Evolutionary conservation across 2,797 vertebrate genomes (phyloP), one percentile per base, ranked within the genome.

Genomic region (Chrosomus eos): DNA sequence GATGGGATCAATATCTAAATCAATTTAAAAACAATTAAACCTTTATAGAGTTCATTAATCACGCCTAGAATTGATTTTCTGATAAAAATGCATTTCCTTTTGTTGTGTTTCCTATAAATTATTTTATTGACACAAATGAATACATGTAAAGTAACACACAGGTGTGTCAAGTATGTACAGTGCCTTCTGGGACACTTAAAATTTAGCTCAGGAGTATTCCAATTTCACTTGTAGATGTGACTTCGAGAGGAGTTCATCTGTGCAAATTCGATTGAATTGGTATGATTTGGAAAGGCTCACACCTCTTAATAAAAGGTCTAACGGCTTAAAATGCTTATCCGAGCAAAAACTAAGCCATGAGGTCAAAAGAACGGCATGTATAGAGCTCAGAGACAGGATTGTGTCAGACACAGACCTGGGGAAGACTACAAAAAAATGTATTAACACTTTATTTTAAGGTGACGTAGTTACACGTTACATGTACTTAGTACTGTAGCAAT

Each of bases 1-100:
- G 53, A 77, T 68, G 73, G 26, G 21, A 78, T 84, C 83, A 26
- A 71, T 84, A 79, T 78, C 82, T 43, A 28, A 62, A 84, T 79
- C 83, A 43, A 79, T 84, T 43, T 43, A 19, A 84, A 84, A 84
- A 78, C 66, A 79, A 78, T 79, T 84, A 78, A 79, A 62, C 51
- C 66, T 68, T 83, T 68, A 76, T 43, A 53, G 60, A 83, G 73
- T 76, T 38, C 23, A 23, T 84, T 84, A 78, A 84, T 84, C 75
- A 84, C 2, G 14, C 26, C 66, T 58, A 28, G 38, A 48, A 79
- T 79, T 72, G 83, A 84, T 78, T 79, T 70, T 62, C 51, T 45
- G 64, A 76, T 67, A 1, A 58, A 58, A 55, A 84, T 58, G 36
- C n/a, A 68, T 77, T 84, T 77, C 48, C 45, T 31, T 58, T 31